These are phyloP conservation scores for Percopsis transmontana DNA, from an alignment of 2,113 vertebrate genomes.

Conservation along the genomic window DNA sequence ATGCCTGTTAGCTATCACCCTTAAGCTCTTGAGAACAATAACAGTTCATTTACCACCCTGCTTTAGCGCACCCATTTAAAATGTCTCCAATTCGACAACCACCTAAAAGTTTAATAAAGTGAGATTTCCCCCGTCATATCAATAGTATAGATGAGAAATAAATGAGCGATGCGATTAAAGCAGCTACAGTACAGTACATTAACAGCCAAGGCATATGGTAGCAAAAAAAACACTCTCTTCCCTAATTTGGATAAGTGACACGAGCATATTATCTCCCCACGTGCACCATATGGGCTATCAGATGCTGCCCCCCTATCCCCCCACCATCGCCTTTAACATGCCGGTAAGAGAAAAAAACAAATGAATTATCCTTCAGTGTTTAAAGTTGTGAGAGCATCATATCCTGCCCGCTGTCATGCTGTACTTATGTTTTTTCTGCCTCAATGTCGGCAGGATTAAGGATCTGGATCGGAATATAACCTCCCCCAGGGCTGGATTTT, in stretches of 20 bases:
- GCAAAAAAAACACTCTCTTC: neutral
- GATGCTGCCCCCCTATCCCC: neutral
- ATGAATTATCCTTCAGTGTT: neutral
- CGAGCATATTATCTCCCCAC: neutral
- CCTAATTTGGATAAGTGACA: constrained; percentile 19
- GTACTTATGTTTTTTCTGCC: neutral
- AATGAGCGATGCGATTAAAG: too few species aligned
- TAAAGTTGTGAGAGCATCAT: constrained; percentile 2
- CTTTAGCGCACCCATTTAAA: constrained; percentile 2
- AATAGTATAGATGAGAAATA: neutral
- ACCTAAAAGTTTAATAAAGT: neutral
- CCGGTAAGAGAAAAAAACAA: neutral
- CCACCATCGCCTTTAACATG: neutral
- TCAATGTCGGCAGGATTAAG: neutral
- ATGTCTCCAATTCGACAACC: neutral
- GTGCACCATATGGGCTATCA: constrained; percentile 19
- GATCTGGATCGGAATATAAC: constrained; percentile 8
- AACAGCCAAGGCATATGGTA: constrained; percentile 19
- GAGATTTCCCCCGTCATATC: neutral
- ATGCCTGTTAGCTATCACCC: constrained; percentile 33
- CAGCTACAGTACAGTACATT: constrained; percentile 5
- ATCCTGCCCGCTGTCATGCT: neutral
- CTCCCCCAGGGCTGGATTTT: neutral
- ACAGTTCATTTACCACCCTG: constrained; percentile 8
- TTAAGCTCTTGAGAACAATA: constrained; percentile 39